A percentile compares a stretch with the other conserved stretches of the same genome.
phyloP scores from a whole-genome alignment of 2,113 vertebrate species.

The Thamnophis sirtalis region DNA sequence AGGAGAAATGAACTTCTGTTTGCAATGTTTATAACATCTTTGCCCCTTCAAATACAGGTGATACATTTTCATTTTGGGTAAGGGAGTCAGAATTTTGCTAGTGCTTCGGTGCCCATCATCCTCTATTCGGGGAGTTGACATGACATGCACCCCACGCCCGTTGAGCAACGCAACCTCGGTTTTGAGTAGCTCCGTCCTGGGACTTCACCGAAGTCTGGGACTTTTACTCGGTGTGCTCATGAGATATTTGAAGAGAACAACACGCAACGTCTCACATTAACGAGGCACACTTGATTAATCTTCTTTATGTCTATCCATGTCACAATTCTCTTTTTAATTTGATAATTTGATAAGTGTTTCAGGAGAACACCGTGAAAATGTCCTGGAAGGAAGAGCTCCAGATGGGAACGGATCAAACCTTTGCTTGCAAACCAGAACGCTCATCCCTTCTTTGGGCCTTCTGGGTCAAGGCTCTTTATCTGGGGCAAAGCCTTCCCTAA shows the following conservation, averaged over 20 bases:
- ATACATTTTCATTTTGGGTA: background rate
- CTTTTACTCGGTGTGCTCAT: background rate
- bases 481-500: conserved; percentile 55
- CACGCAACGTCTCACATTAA: background rate
- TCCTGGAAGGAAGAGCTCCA: conserved; percentile 54
- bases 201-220: background rate
- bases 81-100: background rate
- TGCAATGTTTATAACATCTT: background rate
- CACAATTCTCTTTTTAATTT: background rate
- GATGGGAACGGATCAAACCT: conserved; percentile 44
- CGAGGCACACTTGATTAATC: conserved; percentile 42
- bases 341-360: conserved; percentile 39
- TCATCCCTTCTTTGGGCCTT: conserved; percentile 59
- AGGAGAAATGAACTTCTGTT: background rate
- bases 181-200: background rate
- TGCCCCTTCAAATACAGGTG: background rate
- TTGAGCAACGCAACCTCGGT: background rate
- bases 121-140: background rate
- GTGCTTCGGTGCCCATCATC: background rate
- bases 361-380: conserved; percentile 38
- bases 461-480: conserved; percentile 68
- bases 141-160: background rate
- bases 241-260: background rate
- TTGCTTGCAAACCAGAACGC: conserved; percentile 66
- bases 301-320: conserved; percentile 16